Percentiles rank a stretch among this genome's conserved stretches.
Evolutionary conservation across 2,113 vertebrate genomes (phyloP).

Genomic region (Labrus mixtus): DNA sequence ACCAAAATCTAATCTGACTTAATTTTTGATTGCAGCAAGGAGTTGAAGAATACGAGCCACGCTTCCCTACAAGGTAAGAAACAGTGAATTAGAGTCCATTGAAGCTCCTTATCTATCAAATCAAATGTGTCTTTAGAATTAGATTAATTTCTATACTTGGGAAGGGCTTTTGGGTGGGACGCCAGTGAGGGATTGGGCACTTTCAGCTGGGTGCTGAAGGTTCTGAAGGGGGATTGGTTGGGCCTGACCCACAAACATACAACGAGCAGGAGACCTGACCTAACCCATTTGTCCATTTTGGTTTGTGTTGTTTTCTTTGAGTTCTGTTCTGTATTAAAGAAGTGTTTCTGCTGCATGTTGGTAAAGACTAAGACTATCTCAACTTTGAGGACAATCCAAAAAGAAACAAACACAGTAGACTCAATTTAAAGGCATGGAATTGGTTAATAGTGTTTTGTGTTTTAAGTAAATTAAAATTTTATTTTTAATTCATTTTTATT

Average conservation of each 20-base stretch:
- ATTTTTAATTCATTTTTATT: conserved; percentile 12
- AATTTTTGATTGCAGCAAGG: conserved; percentile 72
- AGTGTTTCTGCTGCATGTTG: too few relatives aligned
- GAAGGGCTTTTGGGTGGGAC: conserved; percentile 6
- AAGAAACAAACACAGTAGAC: not conserved
- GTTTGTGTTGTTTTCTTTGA: conserved; percentile 23
- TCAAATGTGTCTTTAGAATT: too few relatives aligned
- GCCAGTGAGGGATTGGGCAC: conserved; percentile 1
- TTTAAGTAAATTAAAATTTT: conserved; percentile 16
- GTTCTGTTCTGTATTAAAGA: conserved; percentile 12
- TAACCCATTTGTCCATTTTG: not conserved
- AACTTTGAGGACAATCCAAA: too few relatives aligned
- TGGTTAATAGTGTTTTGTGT: not conserved
- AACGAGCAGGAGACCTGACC: conserved; percentile 8
- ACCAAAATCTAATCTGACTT: not conserved
- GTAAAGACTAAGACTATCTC: too few relatives aligned
- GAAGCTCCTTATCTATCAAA: not conserved
- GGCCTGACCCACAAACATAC: conserved; percentile 34
- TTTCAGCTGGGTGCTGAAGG: not conserved
- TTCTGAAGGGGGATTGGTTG: too few relatives aligned
- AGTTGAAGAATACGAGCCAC: conserved; percentile 89
- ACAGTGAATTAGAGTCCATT: not conserved
- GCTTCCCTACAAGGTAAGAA: conserved; percentile 92
- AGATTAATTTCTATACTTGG: not conserved
- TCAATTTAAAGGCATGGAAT: conserved; percentile 11